These are phyloP conservation scores for Chinchilla lanigera DNA, from an alignment of 2,113 vertebrate species.

Conservation along the genomic window DNA sequence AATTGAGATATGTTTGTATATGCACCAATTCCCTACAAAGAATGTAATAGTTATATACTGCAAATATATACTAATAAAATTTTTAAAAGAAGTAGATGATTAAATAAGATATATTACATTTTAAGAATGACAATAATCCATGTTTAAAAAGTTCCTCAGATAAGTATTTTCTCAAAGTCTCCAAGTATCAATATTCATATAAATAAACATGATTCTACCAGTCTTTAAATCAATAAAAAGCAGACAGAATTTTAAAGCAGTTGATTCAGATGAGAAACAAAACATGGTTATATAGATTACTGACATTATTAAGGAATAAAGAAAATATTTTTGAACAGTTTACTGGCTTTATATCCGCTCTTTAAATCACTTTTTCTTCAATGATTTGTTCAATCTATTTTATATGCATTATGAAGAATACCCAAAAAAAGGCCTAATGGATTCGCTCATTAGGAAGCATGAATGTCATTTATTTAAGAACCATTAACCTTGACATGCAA, in stretches of 20 bases:
- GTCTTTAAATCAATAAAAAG: neutral
- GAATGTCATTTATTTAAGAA: neutral
- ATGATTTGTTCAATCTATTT: neutral
- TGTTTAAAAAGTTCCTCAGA: neutral
- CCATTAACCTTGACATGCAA: neutral
- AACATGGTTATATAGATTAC: neutral
- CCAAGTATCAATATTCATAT: neutral
- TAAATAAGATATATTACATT: neutral
- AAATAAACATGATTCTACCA: neutral
- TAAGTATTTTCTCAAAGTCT: neutral
- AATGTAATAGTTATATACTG: neutral
- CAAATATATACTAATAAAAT: neutral
- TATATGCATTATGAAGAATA: neutral
- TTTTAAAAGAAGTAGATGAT: neutral
- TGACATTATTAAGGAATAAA: neutral
- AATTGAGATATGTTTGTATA: neutral
- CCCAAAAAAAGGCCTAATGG: neutral
- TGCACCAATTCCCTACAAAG: neutral
- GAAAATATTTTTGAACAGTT: neutral
- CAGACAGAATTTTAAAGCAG: neutral
- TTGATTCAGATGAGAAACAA: neutral
- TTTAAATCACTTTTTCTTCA: neutral
- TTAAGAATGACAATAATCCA: neutral
- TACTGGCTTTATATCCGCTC: neutral
- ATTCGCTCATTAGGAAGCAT: neutral